These are phyloP conservation scores for Pandion haliaetus DNA, from an alignment of 2,113 vertebrate genomes.

Conservation along the genomic window DNA sequence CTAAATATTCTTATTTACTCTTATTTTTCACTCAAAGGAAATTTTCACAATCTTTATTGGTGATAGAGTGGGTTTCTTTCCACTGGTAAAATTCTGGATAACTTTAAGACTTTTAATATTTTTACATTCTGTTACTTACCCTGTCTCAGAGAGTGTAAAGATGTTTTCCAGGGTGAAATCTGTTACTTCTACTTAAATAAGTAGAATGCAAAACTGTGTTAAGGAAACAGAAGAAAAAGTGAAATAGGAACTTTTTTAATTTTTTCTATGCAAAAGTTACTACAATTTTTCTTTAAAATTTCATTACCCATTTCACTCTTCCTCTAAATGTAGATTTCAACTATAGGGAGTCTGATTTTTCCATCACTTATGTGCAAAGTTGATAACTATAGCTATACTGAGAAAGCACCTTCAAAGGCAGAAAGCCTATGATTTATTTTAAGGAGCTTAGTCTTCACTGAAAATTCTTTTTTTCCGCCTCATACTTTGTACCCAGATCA, in stretches of 20 bases:
- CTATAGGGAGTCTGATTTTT: not conserved
- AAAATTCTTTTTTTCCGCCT: not conserved
- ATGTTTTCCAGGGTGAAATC: not conserved
- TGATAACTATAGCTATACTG: not conserved
- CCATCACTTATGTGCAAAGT: not conserved
- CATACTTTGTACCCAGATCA: not conserved
- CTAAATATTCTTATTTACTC: not conserved
- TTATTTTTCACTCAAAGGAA: not conserved
- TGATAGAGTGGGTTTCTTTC: not conserved
- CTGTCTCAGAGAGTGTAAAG: not conserved
- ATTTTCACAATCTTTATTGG: not conserved
- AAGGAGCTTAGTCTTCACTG: not conserved
- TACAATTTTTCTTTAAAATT: not conserved
- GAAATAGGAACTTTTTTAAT: not conserved
- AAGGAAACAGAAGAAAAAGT: not conserved
- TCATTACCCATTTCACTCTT: not conserved
- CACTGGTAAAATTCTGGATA: not conserved
- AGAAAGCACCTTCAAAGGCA: not conserved
- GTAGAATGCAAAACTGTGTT: not conserved
- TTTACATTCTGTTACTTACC: not conserved
- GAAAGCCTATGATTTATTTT: not conserved
- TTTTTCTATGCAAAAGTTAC: not conserved
- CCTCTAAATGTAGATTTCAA: not conserved
- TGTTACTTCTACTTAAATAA: not conserved
- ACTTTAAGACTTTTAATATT: not conserved